A percentile compares a stretch with the other conserved stretches of the same genome.
Evolutionary conservation across 2,797 vertebrate genomes (phyloP).

Genomic region (Podargus strigoides): DNA sequence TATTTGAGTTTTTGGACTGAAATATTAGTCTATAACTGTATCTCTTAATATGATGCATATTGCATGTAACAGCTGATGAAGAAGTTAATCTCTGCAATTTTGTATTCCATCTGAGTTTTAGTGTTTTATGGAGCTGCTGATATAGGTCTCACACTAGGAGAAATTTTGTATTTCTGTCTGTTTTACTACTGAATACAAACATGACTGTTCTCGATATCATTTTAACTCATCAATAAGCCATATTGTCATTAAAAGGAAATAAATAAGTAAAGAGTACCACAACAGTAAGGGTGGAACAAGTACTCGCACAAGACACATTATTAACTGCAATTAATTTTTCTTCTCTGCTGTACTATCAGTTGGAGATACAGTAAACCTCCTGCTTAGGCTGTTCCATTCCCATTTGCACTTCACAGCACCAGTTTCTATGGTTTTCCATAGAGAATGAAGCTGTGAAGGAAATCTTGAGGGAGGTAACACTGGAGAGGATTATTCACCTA

Average conservation of each 20-base stretch:
- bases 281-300: neutral
- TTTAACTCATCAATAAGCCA: neutral
- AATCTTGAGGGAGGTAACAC: neutral
- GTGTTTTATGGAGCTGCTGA: neutral
- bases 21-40: neutral
- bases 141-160: neutral
- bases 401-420: neutral
- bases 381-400: neutral
- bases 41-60: neutral
- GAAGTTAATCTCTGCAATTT: neutral
- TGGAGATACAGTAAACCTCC: neutral
- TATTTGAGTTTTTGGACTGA: neutral
- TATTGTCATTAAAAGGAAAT: neutral
- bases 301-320: neutral
- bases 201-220: neutral
- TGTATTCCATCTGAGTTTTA: neutral
- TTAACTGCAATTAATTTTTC: neutral
- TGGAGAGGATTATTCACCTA: neutral
- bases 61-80: neutral
- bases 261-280: neutral
- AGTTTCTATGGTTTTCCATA: neutral
- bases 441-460: neutral
- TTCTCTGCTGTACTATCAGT: neutral
- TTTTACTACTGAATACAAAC: neutral
- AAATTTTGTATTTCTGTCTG: neutral